Evolutionary conservation across 2,888 invertebrate species (phyloP), one percentile per base, ranked within the genome.

Genomic region (Ametastegia equiseti): DNA sequence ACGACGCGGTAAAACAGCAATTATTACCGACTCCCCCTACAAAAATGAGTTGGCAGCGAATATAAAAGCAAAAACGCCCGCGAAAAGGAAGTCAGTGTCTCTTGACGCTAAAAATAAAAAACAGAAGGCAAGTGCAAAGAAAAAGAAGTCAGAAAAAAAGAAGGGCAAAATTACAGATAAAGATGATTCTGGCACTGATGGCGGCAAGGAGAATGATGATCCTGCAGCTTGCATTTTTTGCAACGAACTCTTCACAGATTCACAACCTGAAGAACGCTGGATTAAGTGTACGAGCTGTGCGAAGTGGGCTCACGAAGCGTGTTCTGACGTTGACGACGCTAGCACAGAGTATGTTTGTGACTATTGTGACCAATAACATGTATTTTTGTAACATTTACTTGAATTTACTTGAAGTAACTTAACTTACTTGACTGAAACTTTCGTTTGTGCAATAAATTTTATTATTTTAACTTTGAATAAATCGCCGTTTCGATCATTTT

Each of bases 1-100:
- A 69, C 69, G 69, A 19, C 69, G 69, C 69, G 69, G 69, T 3
- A 69, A 45, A 69, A 69, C 69, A 45, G 69, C 39, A 69, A 39
- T 69, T 9, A 39, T 69, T 23, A 69, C 69, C 42, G 19, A n/a
- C 19, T 45, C 69, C 39, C 23, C 69, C 69, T 69, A 69, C 69
- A 69, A 45, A 45, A 39, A 69, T 45, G 69, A 69, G 9, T 39
- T 65, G 33, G 9, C 9, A 1, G 54, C 54, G 4, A 54, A 54
- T 54, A 54, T 6, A 6, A 54, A 54, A 54, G 4, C 15, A 54
- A 54, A 54, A 7, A 54, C 54, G 9, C 54, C 54, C 54, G 54
- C 54, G 3, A 23, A 60, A 30, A 60, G 2, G 27, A 60, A 36
- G 15, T 33, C 13, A 36, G n/a, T 33, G 1, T 33, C 23, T 30